Base-by-base conservation (phyloP, 2,888 invertebrate species). In the Coelopa pilipes region DNA sequence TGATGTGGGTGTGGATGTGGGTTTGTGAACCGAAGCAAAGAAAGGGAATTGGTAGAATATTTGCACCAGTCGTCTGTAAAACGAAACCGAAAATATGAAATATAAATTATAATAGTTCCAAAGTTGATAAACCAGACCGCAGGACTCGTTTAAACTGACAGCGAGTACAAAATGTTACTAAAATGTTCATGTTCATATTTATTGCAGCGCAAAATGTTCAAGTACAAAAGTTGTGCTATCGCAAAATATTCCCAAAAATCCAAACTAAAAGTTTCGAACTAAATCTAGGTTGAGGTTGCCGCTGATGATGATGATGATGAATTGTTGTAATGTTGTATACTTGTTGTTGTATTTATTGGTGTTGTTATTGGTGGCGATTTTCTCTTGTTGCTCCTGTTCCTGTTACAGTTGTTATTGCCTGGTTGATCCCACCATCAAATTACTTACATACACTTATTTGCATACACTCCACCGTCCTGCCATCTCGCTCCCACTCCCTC, bases 401-500 rank as follows among this genome's bases (percentile, higher is more conserved):
- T 34, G 34, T 34, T 34, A 34, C 34, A 34, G 34, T 34, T 34
- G 34, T 7, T 59, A 59, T 59, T 59, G 11, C 57, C 17, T 5
- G 11, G 21, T 19, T 59, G 13, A 21, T 59, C 34, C 34, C 34
- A 68, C 34, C 50, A 68, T 68, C 45, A 53, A 68, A 68, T 68
- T 68, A 68, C 24, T 50, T 68, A 17, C 53, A 53, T 53, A 68
- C 2, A 34, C n/a, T 34, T 68, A 68, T 68, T 68, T 68, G 67
- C n/a, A 68, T 68, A 34, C 34, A 34, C 34, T 68, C 15, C 34
- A 34, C 34, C 34, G 34, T 7, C 4, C 12, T 13, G n/a, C 15
- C 11, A 62, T n/a, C 34, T 21, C 45, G 11, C 15, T 24, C 45
- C 17, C 46, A 4, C 46, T 13, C 47, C 15, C n/a, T 15, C 24